phyloP scores from a whole-genome alignment of 2,113 vertebrate genomes.

The Hemibagrus wyckioides region DNA sequence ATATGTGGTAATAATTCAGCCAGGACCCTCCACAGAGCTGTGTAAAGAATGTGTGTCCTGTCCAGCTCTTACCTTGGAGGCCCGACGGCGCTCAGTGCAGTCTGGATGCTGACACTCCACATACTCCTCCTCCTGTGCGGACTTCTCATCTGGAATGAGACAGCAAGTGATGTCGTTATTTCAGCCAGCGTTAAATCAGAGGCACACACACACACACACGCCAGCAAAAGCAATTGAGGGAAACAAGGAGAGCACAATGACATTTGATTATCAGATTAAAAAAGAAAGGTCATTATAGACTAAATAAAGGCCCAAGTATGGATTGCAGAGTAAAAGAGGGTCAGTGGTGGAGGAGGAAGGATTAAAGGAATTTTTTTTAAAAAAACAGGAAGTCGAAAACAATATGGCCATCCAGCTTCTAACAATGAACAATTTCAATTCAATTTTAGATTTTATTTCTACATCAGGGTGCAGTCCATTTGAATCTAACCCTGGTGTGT shows the following conservation, averaged over 20 bases:
- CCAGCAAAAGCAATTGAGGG: constrained; percentile 31
- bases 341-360: background rate
- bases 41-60: background rate
- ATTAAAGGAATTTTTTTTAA: constrained; percentile 46
- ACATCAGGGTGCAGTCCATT: background rate
- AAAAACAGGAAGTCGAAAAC: background rate
- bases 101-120: constrained; percentile 82
- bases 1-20: background rate
- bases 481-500: background rate
- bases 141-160: constrained; percentile 78
- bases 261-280: background rate
- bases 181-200: constrained; percentile 32
- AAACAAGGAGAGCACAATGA: background rate
- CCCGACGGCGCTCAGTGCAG: constrained; percentile 78
- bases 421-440: background rate
- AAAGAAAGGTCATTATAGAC: background rate
- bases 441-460: background rate
- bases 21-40: constrained; percentile 18
- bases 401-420: background rate
- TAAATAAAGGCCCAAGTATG: background rate
- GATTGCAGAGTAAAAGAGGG: background rate
- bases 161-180: constrained; percentile 50
- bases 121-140: constrained; percentile 77
- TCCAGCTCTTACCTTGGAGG: constrained; percentile 79
- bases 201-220: constrained; percentile 46